A percentile compares a stretch with the other conserved stretches of the same genome.
These are phyloP conservation scores for Drosophila limbata DNA, from an alignment of 2,888 invertebrate species.

Conservation along the genomic window DNA sequence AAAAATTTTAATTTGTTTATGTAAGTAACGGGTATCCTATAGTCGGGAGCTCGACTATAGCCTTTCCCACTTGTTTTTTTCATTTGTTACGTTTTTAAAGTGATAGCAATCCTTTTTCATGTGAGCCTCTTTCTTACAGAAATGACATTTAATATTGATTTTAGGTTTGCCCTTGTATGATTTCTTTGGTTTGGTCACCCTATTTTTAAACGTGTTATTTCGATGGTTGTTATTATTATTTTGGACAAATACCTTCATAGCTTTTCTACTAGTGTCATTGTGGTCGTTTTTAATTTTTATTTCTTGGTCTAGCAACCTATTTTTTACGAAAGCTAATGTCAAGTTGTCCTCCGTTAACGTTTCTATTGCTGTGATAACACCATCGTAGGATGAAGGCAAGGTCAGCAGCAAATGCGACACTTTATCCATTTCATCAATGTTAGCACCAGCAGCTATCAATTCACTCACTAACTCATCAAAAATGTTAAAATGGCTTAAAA, in stretches of 20 bases:
- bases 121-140: not conserved
- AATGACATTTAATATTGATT: not conserved
- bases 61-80: no score
- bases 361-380: not conserved
- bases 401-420: no score
- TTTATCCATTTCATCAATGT: not conserved
- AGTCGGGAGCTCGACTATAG: no score
- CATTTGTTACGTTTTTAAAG: no score
- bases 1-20: no score
- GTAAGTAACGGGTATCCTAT: no score
- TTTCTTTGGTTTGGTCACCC: not conserved
- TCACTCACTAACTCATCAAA: not conserved
- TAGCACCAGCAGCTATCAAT: no score
- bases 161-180: not conserved
- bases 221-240: not conserved
- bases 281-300: not conserved
- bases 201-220: not conserved
- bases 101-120: no score
- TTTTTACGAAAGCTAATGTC: not conserved
- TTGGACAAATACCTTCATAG: not conserved
- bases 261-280: not conserved
- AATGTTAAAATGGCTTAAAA: not conserved
- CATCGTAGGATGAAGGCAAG: not conserved
- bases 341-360: not conserved
- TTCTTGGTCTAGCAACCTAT: not conserved